Conservation (phyloP, 2,888 invertebrate genomes). For the Fragum whitleyi region DNA sequence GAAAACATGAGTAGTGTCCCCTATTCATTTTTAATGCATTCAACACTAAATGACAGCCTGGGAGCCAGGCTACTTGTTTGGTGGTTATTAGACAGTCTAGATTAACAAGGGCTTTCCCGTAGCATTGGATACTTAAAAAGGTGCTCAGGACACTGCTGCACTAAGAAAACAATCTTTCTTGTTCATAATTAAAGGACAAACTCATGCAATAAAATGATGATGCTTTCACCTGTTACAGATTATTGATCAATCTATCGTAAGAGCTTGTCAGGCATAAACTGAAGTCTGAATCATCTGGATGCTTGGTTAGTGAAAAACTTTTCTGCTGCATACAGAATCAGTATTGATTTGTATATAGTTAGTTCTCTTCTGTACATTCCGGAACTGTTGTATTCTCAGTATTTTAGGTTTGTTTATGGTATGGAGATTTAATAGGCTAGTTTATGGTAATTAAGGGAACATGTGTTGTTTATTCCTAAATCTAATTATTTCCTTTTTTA, state of each 20-base stretch:
- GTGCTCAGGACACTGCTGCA: too few species aligned
- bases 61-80: too few species aligned
- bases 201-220: background rate
- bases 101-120: too few species aligned
- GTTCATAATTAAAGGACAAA: too few species aligned
- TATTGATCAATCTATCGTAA: slow-evolving; percentile 49
- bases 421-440: background rate
- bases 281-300: slow-evolving; percentile 48
- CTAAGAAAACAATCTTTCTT: too few species aligned
- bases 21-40: too few species aligned
- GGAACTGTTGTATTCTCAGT: background rate
- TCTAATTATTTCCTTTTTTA: too few species aligned
- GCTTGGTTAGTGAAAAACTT: slow-evolving; percentile 27
- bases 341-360: slow-evolving; percentile 20
- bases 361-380: slow-evolving; percentile 12
- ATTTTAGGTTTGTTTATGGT: slow-evolving; percentile 1
- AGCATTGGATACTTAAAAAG: too few species aligned
- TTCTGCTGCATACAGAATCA: slow-evolving; percentile 27
- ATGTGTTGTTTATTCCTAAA: background rate
- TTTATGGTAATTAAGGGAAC: background rate
- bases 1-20: too few species aligned
- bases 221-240: slow-evolving; percentile 22
- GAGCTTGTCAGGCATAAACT: slow-evolving; percentile 28
- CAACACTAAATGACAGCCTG: too few species aligned
- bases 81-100: too few species aligned